Base-by-base conservation (phyloP, 1,140 invertebrate genomes). In the Pemphigus obesinymphae region DNA sequence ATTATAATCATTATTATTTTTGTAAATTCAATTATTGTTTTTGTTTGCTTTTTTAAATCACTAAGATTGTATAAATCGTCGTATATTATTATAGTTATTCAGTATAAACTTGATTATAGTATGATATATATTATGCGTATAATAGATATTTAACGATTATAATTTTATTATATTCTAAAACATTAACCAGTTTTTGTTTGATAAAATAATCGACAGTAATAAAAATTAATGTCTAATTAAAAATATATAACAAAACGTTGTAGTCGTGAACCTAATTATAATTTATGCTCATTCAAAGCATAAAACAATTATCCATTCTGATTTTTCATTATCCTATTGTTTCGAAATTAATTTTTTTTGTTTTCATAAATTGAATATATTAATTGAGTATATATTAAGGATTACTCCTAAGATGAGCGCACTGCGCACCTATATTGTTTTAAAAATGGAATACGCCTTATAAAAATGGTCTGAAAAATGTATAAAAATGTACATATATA, bases 161-260 rank as follows among this genome's bases (percentile, higher is more conserved):
- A 31, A 43, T 70, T 70, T 70, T 43, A 70, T 70, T 70, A 70
- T 70, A 43, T 43, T 70, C 1, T 43, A 70, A 43, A 70, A 70
- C 37, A 70, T 70, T 43, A 43, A 43, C 37, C n/a, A 43, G 5
- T 40, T 43, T 70, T 70, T 70, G 66, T 70, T 70, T 40, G 34
- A 40, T 40, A 5, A 40, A 40, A 8, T 40, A 40, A 8, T 40
- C 26, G n/a, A 68, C 34, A 11, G 40, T 40, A 13, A 43, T 70
- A 43, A 43, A 70, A 43, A 70, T 40, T 40, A 26, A 66, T 37
- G 61, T 66, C 61, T 34, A 66, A 66, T 66, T 34, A 66, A 37
- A 66, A 66, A 31, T 34, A 61, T 17, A 15, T 61, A 61, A n/a
- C n/a, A n/a, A n/a, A n/a, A n/a, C n/a, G n/a, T n/a, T 31, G 15